phyloP scores from a whole-genome alignment of 2,113 vertebrate genomes.

The Hylia prasina region DNA sequence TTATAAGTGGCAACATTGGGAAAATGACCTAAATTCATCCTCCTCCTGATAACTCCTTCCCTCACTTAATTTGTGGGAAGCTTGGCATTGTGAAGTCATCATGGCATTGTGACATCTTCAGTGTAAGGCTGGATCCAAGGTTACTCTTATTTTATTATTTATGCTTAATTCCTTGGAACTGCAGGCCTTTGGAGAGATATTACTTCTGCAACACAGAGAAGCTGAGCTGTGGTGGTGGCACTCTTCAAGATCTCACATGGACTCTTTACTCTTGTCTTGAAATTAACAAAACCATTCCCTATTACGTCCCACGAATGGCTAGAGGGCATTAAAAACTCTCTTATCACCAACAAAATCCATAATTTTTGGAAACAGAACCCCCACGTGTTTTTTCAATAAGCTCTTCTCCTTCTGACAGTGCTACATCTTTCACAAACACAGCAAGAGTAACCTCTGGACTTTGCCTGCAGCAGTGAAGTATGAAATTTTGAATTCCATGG shows the following conservation, averaged over 20 bases:
- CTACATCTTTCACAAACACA: constrained; percentile 73
- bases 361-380: constrained; percentile 69
- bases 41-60: neutral
- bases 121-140: neutral
- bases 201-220: neutral
- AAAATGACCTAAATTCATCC: neutral
- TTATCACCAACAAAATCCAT: constrained; percentile 57
- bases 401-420: constrained; percentile 69
- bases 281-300: neutral
- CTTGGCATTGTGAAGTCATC: neutral
- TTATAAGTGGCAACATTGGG: neutral
- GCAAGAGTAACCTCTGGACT: constrained; percentile 71
- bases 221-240: neutral
- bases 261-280: neutral
- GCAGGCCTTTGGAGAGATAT: neutral
- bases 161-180: neutral
- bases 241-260: neutral
- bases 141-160: neutral
- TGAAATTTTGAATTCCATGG: constrained; percentile 80
- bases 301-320: neutral
- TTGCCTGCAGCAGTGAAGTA: constrained; percentile 65
- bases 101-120: neutral
- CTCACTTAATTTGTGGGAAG: neutral
- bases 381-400: constrained; percentile 76
- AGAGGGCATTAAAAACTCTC: constrained; percentile 27